phyloP scores from a whole-genome alignment of 1,140 invertebrate species.

The Macrobrachium rosenbergii region DNA sequence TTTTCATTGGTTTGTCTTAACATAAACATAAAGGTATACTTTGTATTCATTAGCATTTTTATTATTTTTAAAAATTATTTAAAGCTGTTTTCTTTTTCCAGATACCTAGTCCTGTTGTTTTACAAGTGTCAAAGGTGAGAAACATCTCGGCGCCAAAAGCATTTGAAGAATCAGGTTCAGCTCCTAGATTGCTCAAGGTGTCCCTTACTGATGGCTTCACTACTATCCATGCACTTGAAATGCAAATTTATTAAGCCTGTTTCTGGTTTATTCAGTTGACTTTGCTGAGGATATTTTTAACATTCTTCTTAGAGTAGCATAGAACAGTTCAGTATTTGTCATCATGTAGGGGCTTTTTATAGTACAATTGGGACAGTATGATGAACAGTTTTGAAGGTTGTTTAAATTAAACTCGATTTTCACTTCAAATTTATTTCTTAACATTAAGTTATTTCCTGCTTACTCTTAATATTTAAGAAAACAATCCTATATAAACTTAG shows the following conservation, averaged over 20 bases:
- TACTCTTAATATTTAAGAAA: no score
- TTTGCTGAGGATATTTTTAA: no score
- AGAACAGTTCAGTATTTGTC: not conserved
- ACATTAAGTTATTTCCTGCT: no score
- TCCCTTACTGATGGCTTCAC: conserved; percentile 87
- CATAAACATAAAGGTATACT: not conserved
- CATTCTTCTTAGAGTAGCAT: not conserved
- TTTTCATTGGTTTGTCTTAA: not conserved
- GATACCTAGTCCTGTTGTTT: conserved; percentile 70
- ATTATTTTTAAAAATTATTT: not conserved
- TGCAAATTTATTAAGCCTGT: conserved; percentile 67
- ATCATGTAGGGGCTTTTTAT: no score
- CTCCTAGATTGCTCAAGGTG: conserved; percentile 86
- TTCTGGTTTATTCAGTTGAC: not conserved
- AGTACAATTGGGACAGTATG: no score
- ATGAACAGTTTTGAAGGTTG: no score
- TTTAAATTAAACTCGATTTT: no score
- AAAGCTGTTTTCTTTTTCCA: not conserved
- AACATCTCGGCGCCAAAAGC: conserved; percentile 91
- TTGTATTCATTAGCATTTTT: not conserved
- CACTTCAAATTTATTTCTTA: no score
- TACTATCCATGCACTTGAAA: conserved; percentile 82
- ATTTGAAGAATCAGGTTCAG: conserved; percentile 85
- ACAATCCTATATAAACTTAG: no score
- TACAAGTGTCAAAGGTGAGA: conserved; percentile 89